These are phyloP conservation scores for Monodelphis domestica DNA, from an alignment of 2,797 vertebrate species.

Conservation along the genomic window DNA sequence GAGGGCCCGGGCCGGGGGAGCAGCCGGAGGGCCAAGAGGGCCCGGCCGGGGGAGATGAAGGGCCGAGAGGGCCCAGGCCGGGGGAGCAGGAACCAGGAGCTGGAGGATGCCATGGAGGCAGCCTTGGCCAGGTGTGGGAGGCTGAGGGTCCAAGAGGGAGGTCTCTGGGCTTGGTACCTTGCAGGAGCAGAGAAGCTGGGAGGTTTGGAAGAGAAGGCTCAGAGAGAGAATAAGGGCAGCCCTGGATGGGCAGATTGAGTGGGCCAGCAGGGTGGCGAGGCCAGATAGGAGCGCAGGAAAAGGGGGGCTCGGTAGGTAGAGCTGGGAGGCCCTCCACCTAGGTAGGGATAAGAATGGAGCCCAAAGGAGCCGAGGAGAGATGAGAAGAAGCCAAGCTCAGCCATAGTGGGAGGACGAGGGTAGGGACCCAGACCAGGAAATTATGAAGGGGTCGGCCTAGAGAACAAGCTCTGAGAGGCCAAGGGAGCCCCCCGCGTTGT, in stretches of 20 bases:
- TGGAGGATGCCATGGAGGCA: no score
- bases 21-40: no score
- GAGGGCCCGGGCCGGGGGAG: neutral
- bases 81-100: neutral
- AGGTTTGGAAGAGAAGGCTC: neutral
- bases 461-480: neutral
- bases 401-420: no score
- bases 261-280: neutral
- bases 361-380: neutral
- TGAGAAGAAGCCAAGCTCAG: neutral
- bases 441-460: no score
- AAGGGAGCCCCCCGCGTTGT: neutral
- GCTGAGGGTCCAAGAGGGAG: neutral
- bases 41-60: no score
- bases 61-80: no score
- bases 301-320: neutral
- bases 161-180: no score
- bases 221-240: neutral
- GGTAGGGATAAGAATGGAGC: neutral
- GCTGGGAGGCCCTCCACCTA: neutral
- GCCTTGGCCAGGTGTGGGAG: neutral
- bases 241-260: no score
- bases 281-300: neutral
- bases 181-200: no score
- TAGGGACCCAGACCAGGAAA: no score